Percentiles rank a stretch among this genome's conserved stretches.
Conservation (phyloP, 2,888 invertebrate species). For the Zelleria hepariella region DNA sequence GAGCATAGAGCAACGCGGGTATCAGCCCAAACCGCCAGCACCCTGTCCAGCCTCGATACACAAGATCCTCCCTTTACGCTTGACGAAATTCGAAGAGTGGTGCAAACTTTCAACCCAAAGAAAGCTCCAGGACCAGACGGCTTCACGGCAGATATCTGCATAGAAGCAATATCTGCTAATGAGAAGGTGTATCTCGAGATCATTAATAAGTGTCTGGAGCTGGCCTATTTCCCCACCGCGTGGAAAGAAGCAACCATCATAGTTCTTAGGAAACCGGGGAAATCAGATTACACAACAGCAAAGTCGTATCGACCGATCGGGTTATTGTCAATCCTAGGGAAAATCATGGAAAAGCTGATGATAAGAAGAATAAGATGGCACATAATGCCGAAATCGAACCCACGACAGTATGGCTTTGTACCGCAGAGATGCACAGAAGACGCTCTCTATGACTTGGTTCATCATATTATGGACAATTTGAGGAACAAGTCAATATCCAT, state of each 20-base stretch:
- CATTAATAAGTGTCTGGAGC: conserved; percentile 4
- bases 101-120: conserved; percentile 7
- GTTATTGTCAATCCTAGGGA: conserved; percentile 2
- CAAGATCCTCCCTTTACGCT: conserved; percentile 7
- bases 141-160: conserved; percentile 11
- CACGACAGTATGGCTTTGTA: too few relatives aligned
- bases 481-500: too few relatives aligned
- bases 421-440: too few relatives aligned
- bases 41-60: too few relatives aligned
- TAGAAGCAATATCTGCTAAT: background rate
- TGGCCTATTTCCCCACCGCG: conserved; percentile 8
- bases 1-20: too few relatives aligned
- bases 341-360: too few relatives aligned
- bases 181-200: background rate
- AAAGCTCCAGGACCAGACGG: conserved; percentile 12
- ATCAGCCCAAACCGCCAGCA: too few relatives aligned
- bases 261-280: conserved; percentile 11
- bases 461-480: too few relatives aligned
- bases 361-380: too few relatives aligned
- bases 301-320: conserved; percentile 9
- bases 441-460: too few relatives aligned
- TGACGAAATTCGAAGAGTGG: background rate
- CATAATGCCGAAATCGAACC: too few relatives aligned
- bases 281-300: conserved; percentile 3
- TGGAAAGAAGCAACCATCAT: conserved; percentile 12